Conservation (phyloP, 2,888 invertebrate genomes). For the Glaucopsyche alexis region DNA sequence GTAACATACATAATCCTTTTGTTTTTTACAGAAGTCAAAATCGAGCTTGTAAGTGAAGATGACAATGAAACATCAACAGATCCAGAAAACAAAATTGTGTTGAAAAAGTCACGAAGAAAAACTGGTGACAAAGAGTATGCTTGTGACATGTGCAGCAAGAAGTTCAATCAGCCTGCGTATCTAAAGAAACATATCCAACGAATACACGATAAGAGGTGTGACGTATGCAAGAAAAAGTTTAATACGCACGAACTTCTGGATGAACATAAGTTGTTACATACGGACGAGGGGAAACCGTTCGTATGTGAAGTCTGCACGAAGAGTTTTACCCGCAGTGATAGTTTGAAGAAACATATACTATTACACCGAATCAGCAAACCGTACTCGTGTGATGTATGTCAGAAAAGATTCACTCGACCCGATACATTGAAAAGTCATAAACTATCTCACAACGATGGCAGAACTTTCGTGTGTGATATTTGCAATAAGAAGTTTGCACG, state of each 20-base stretch:
- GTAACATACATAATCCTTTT: not conserved
- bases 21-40: not conserved
- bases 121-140: not conserved
- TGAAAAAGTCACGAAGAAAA: not conserved
- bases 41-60: not conserved
- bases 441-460: not conserved
- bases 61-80: not conserved
- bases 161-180: slow-evolving; percentile 16
- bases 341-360: slow-evolving; percentile 17
- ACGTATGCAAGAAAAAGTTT: not conserved
- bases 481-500: slow-evolving; percentile 19
- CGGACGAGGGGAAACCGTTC: not conserved
- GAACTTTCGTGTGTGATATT: slow-evolving; percentile 12
- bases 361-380: slow-evolving; percentile 24
- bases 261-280: not conserved
- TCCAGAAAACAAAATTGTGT: not conserved
- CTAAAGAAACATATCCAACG: not conserved
- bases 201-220: not conserved
- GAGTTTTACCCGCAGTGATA: slow-evolving; percentile 11
- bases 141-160: slow-evolving; percentile 12
- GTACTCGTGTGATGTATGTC: slow-evolving; percentile 10
- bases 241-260: not conserved
- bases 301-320: slow-evolving; percentile 5
- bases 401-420: not conserved
- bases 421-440: slow-evolving; percentile 3